phyloP scores from a whole-genome alignment of 2,113 vertebrate genomes.

The Poecile atricapillus region DNA sequence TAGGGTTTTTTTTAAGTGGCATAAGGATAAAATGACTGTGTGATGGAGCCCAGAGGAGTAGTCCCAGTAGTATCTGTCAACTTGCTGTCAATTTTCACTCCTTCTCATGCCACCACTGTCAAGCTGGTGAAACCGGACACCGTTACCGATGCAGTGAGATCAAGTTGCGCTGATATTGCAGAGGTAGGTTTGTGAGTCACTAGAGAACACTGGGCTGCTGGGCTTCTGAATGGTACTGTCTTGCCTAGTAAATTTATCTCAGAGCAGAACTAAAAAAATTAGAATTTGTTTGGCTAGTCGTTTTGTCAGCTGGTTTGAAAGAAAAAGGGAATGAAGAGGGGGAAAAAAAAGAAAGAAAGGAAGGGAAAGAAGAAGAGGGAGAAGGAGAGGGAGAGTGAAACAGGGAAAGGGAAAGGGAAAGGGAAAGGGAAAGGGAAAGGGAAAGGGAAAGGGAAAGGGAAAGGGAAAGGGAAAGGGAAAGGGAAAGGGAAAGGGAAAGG shows the following conservation, averaged over 20 bases:
- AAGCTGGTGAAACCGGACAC: not conserved
- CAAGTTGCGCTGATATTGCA: not conserved
- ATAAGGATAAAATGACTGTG: not conserved
- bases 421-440: too few species aligned
- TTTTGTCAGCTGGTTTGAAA: not conserved
- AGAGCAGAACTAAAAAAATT: not conserved
- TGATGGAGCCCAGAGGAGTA: not conserved
- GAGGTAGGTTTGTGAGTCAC: not conserved
- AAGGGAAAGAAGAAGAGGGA: accelerated
- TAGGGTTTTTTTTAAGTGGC: not conserved
- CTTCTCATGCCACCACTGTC: not conserved
- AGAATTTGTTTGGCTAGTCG: not conserved
- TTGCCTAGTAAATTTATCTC: not conserved
- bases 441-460: not conserved
- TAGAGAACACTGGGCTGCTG: not conserved
- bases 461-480: not conserved
- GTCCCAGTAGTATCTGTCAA: conserved; percentile 22
- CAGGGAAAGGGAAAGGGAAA: accelerated
- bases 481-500: accelerated
- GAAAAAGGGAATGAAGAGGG: not conserved
- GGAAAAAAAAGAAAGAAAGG: accelerated
- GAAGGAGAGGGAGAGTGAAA: accelerated
- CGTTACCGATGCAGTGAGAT: not conserved
- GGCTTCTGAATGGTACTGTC: not conserved
- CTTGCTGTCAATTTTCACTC: conserved; percentile 44